phyloP scores from a whole-genome alignment of 2,888 invertebrate species.

The Phyllotreta striolata region DNA sequence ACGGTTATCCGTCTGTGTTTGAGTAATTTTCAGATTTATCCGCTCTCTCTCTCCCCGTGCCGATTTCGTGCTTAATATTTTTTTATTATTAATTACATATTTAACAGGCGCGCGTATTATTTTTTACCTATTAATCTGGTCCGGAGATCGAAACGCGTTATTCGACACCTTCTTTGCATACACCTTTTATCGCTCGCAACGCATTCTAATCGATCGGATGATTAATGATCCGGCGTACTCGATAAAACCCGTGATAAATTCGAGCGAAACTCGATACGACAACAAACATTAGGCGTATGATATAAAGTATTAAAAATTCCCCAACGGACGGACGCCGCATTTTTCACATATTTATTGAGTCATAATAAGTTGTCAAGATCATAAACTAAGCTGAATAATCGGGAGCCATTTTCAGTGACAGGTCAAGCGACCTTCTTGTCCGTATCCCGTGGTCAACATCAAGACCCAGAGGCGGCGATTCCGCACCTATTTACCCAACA shows the following conservation, averaged over 20 bases:
- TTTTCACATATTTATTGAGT: constrained; percentile 60
- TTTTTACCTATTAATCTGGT: background rate
- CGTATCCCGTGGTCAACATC: constrained; percentile 34
- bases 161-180: constrained; percentile 10
- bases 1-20: constrained; percentile 13
- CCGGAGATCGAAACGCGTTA: background rate
- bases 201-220: constrained; percentile 15
- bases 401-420: constrained; percentile 55
- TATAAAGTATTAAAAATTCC: constrained; percentile 56
- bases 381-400: constrained; percentile 59
- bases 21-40: background rate
- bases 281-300: constrained; percentile 39
- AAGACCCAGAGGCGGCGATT: constrained; percentile 17
- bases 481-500: background rate
- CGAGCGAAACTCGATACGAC: constrained; percentile 45
- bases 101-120: no score
- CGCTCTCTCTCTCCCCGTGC: background rate
- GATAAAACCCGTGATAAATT: constrained; percentile 44
- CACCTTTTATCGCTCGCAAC: constrained; percentile 9
- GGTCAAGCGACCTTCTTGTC: constrained; percentile 45
- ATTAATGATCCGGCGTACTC: constrained; percentile 8
- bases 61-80: no score
- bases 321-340: constrained; percentile 49
- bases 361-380: constrained; percentile 60
- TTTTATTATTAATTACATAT: no score